Base-by-base conservation (phyloP, 2,888 invertebrate genomes). In the Strigamia crassipes region DNA sequence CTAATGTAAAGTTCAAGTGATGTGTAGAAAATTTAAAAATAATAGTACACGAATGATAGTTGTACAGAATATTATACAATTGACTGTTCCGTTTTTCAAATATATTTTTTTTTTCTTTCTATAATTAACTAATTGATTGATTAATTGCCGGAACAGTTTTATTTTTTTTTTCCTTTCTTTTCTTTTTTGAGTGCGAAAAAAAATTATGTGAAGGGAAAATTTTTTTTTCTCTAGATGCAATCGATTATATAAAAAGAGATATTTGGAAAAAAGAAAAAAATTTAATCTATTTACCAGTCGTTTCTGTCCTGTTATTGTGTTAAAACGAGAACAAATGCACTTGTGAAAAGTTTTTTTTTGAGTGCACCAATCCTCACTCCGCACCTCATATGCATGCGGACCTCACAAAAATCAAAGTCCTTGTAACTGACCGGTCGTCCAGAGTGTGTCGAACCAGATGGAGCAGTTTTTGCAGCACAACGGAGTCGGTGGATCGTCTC, bases 51-150 rank as follows among this genome's bases (percentile, higher is more conserved):
- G 61, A 61, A 61, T 61, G 18, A 61, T 61, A 61, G 61, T 21
- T 61, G 61, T 61, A 61, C 61, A 61, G 61, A 61, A 18, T 61
- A 61, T 61, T 61, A 61, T 23, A 61, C 21, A 61, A 61, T 61
- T 61, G 21, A 61, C 61, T 61, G 61, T 61, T 61, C 61, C 23
- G 18, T 27, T 61, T 18, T 61, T 21, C 18, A 61, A 61, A 18
- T 61, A n/a, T 61, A n/a, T 18, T 61, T 61, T 21, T 61, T 56
- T n/a, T 56, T 61, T 61, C 6, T 1, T 61, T 9, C 5, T 61
- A n/a, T 61, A 23, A n/a, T 61, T 56, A 15, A 15, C 9, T 61
- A 61, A 61, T 23, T 18, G 6, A 61, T n/a, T 61, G 6, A 61
- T n/a, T 61, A 61, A 61, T 61, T 61, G 15, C 15, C 1, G 46